Percentiles rank a stretch among this genome's conserved stretches.
Evolutionary conservation across 2,797 vertebrate species (phyloP).

Genomic region (Acanthurus leucopareius): DNA sequence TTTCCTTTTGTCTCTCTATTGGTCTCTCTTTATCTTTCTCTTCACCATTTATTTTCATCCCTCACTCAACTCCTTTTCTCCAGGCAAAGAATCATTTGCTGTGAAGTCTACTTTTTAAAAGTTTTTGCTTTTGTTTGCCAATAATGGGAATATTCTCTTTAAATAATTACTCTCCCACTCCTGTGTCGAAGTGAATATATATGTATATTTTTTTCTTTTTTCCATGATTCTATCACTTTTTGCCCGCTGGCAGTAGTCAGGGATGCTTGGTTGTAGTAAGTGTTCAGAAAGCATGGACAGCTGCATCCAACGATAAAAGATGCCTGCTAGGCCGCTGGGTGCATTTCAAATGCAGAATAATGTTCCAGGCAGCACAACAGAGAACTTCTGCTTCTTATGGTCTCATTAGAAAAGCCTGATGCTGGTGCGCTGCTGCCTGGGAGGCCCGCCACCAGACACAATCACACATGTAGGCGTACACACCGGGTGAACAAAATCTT

Average conservation of each 20-base stretch:
- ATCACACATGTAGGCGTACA: constrained; percentile 57
- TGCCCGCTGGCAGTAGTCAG: constrained; percentile 70
- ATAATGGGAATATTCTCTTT: constrained; percentile 73
- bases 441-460: constrained; percentile 69
- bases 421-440: constrained; percentile 69
- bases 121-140: constrained; percentile 74
- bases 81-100: constrained; percentile 58
- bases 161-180: constrained; percentile 68
- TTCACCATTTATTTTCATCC: constrained; percentile 64
- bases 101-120: constrained; percentile 70
- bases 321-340: constrained; percentile 79
- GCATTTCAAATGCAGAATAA: constrained; percentile 83
- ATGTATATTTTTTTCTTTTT: constrained; percentile 19
- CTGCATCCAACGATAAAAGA: constrained; percentile 84
- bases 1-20: constrained; percentile 62
- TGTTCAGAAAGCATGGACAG: constrained; percentile 82
- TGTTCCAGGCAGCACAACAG: constrained; percentile 82
- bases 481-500: constrained; percentile 42
- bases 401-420: constrained; percentile 80
- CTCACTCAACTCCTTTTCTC: constrained; percentile 47
- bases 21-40: constrained; percentile 40
- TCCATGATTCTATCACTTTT: constrained; percentile 69
- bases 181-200: constrained; percentile 74
- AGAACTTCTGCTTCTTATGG: constrained; percentile 81
- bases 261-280: constrained; percentile 73